phyloP scores from a whole-genome alignment of 2,113 vertebrate species.

The Gymnocephalus cernua region DNA sequence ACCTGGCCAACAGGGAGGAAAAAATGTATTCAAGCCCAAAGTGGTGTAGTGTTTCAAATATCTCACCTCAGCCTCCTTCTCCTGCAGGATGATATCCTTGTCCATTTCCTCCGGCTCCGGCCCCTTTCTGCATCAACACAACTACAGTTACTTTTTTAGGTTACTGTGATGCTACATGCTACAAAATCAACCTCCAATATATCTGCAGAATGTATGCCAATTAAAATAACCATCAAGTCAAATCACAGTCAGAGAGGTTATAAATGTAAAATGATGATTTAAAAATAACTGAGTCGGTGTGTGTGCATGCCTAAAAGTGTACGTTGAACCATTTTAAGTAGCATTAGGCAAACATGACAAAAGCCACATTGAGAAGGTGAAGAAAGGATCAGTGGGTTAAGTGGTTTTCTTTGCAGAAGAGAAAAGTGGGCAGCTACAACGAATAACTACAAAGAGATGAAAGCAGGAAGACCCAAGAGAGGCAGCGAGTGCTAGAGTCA shows the following conservation, averaged over 20 bases:
- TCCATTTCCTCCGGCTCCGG: conserved; percentile 95
- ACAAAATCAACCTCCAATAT: neutral
- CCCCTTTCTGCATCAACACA: conserved; percentile 84
- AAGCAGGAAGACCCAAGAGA: conserved; percentile 52
- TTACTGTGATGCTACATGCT: neutral
- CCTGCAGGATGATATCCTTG: conserved; percentile 97
- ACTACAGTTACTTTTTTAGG: conserved; percentile 17
- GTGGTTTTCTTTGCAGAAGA: conserved; percentile 37
- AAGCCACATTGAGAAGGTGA: conserved; percentile 68
- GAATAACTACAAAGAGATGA: conserved; percentile 54
- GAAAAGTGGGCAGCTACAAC: conserved; percentile 60
- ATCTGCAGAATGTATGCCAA: neutral
- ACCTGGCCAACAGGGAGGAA: neutral
- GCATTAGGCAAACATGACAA: conserved; percentile 53
- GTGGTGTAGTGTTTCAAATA: neutral
- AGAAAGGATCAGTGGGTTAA: conserved; percentile 67
- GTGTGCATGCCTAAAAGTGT: conserved; percentile 22
- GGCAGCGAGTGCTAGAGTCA: conserved; percentile 47
- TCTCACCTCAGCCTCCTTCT: conserved; percentile 97
- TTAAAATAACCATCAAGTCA: neutral
- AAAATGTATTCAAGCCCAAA: neutral
- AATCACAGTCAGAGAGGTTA: conserved; percentile 24
- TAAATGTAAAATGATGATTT: conserved; percentile 9
- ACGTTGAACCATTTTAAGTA: conserved; percentile 25
- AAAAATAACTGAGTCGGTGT: neutral